Evolutionary conservation across 2,888 invertebrate genomes (phyloP).

Genomic region (Rotaria socialis): DNA sequence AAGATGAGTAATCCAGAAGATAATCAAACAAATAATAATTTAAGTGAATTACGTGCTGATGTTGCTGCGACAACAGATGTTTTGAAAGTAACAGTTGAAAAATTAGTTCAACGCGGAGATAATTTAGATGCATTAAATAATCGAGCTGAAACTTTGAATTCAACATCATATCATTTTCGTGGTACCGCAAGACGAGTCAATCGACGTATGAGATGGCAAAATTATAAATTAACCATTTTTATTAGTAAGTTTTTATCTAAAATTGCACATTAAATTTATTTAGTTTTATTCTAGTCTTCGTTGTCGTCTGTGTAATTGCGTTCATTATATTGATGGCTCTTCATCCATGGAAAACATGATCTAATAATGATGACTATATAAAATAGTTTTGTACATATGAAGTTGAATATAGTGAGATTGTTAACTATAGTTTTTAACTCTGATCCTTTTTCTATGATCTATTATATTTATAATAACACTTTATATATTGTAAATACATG

Average conservation of each 20-base stretch:
- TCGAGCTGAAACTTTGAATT: background rate
- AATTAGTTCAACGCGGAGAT: slow-evolving; percentile 33
- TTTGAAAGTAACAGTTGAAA: slow-evolving; percentile 3
- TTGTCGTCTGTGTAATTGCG: background rate
- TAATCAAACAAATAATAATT: background rate
- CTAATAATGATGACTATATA: background rate
- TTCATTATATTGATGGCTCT: background rate
- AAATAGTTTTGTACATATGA: background rate
- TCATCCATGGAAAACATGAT: slow-evolving; percentile 26
- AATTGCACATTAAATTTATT: background rate
- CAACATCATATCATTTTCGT: slow-evolving; percentile 8
- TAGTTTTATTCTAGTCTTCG: background rate
- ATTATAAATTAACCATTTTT: background rate
- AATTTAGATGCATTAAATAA: slow-evolving; percentile 22
- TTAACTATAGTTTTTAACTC: background rate
- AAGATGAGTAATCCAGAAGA: background rate
- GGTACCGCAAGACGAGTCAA: background rate
- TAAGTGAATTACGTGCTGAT: background rate
- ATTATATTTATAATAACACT: background rate
- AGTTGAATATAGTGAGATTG: background rate
- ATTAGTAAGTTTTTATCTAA: background rate
- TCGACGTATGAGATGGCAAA: slow-evolving; percentile 20
- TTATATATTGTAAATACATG: too few species aligned
- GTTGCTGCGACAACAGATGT: slow-evolving; percentile 15
- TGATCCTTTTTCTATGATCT: background rate